Evolutionary conservation across 2,113 vertebrate genomes (phyloP).

Genomic region (Peucedramus taeniatus): DNA sequence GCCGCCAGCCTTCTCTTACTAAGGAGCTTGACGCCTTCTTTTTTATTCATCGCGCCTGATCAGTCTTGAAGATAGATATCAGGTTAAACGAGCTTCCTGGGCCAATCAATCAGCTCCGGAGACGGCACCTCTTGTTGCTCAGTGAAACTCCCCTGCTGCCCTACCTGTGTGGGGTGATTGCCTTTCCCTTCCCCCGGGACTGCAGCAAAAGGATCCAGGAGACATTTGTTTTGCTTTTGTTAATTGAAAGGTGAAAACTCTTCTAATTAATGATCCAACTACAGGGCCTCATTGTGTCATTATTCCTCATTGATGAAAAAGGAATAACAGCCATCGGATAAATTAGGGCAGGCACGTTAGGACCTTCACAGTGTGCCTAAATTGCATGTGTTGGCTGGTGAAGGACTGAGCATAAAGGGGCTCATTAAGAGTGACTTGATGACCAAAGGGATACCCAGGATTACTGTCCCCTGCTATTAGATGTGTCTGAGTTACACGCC

Average conservation of each 20-base stretch:
- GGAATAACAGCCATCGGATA: background rate
- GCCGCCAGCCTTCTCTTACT: background rate
- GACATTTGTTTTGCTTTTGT: constrained; percentile 1
- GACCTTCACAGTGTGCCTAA: background rate
- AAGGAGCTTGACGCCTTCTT: background rate
- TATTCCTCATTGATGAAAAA: constrained; percentile 37
- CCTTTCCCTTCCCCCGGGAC: background rate
- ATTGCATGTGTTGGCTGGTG: background rate
- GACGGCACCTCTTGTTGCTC: background rate
- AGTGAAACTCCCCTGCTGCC: background rate
- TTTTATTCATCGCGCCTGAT: constrained; percentile 11
- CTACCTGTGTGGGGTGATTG: background rate
- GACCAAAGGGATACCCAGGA: background rate
- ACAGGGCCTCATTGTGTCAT: background rate
- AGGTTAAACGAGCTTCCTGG: constrained; percentile 14
- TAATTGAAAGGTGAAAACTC: constrained; percentile 41
- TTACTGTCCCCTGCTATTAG: background rate
- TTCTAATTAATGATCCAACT: constrained; percentile 31
- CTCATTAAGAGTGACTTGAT: background rate
- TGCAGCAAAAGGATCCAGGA: background rate
- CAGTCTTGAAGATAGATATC: constrained; percentile 29
- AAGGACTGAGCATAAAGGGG: background rate
- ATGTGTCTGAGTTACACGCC: background rate
- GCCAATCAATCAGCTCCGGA: constrained; percentile 20
- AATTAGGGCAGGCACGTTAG: background rate